These are phyloP conservation scores for Drosophila insularis DNA, from an alignment of 1,140 invertebrate genomes.

Conservation along the genomic window DNA sequence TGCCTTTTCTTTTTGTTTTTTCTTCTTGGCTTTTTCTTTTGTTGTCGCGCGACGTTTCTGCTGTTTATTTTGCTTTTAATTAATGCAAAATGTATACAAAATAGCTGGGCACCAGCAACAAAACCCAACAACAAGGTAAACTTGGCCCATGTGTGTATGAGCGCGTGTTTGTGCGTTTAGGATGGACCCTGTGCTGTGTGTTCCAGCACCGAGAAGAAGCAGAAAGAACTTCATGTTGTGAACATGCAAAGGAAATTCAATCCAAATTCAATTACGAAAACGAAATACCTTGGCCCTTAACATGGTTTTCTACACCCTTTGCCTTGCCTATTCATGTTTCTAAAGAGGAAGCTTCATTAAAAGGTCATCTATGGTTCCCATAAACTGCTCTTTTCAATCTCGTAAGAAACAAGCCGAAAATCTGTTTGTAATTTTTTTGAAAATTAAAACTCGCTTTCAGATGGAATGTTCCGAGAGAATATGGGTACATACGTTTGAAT, in stretches of 20 bases:
- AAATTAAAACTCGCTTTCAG: no score
- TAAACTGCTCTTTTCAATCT: background rate
- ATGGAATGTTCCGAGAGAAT: no score
- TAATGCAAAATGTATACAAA: conserved; percentile 81
- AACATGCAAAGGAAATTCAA: conserved; percentile 23
- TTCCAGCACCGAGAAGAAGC: background rate
- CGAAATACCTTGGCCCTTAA: background rate
- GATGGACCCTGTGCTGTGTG: conserved; percentile 14
- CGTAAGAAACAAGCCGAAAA: no score
- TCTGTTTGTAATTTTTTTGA: no score
- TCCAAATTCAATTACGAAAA: conserved; percentile 6
- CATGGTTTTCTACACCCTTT: background rate
- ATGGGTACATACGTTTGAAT: no score
- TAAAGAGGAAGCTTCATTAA: background rate
- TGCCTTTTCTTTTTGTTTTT: conserved; percentile 67
- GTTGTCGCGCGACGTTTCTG: conserved; percentile 54
- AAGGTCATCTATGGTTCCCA: background rate
- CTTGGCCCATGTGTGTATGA: conserved; percentile 32
- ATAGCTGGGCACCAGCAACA: conserved; percentile 67
- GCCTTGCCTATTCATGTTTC: background rate
- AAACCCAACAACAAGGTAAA: conserved; percentile 45
- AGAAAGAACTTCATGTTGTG: conserved; percentile 19
- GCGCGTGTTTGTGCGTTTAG: conserved; percentile 24
- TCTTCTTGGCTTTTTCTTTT: conserved; percentile 44
- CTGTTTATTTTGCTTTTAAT: conserved; percentile 78